Evolutionary conservation across 2,888 invertebrate species (phyloP), one percentile per base, ranked within the genome.

Genomic region (Orchestes rusci): DNA sequence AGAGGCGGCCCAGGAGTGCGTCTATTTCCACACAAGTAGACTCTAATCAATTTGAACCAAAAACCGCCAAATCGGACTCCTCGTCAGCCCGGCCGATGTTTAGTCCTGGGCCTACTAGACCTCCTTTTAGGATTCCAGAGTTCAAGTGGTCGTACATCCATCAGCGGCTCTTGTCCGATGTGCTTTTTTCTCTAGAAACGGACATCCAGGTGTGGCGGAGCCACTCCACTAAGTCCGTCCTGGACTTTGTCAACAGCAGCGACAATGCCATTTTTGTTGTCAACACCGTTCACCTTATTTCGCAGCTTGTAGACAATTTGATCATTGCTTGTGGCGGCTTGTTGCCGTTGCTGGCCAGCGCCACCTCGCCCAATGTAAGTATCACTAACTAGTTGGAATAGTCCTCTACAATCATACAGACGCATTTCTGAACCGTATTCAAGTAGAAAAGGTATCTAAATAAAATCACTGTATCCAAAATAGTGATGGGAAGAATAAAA

Each of bases 71-170:
- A 70, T 71, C 76, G 38, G 74, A 75, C 53, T 81, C 82, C 59
- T 66, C 71, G 53, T 72, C 73, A 33, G 78, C 79, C 13, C 77
- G 91, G 42, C 90, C 92, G 40, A 91, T 93, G 86, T 93, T 93
- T 69, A 92, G 90, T 59, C 89, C 93, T 46, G 90, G 92, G 3
- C 89, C 92, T 27, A 88, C 92, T 42, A 78, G 91, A 57, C 94
- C 93, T 16, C 94, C 97, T 2, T 99, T 99, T 72, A 80, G 99
- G 55, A 99, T 99, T 66, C 99, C 99, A 16, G 99, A 99, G 72
- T 99, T 99, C 73, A 88, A 94, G 60, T 99, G 99, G 99, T 99
- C 97, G 1, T 91, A 92, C 69, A 92, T 99, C 56, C 99, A 99
- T 71, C 94, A 99, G 69, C 77, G 95, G 48, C 73, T 99, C 42